phyloP scores from a whole-genome alignment of 2,888 invertebrate genomes.

The Bhutanitis thaidina region DNA sequence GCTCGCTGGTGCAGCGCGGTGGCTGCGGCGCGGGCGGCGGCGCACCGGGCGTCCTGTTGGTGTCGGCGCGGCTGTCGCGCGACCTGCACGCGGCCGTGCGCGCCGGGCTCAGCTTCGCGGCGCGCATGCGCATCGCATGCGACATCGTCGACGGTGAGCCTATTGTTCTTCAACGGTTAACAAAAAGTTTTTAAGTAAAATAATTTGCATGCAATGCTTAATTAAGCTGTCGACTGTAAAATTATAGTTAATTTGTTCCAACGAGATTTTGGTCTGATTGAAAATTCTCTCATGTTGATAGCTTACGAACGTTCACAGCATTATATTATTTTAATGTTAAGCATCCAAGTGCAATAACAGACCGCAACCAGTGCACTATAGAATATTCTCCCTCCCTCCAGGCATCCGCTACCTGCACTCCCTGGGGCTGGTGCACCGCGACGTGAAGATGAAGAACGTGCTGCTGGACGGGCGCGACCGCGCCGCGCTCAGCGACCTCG shows the following conservation, averaged over 20 bases:
- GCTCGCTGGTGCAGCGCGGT: constrained; percentile 90
- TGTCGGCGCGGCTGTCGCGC: constrained; percentile 86
- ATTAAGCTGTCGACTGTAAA: no score
- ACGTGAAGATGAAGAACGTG: constrained; percentile 94
- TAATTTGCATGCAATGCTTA: no score
- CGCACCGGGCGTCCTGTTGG: constrained; percentile 87
- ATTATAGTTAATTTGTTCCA: no score
- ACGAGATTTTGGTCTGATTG: no score
- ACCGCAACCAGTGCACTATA: no score
- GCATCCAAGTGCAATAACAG: no score
- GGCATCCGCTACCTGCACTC: constrained; percentile 93
- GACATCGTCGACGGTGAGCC: constrained; percentile 87
- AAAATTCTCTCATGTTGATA: no score
- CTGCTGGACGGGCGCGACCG: constrained; percentile 86
- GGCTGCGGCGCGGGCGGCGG: constrained; percentile 78
- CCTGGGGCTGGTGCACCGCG: constrained; percentile 92
- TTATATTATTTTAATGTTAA: no score
- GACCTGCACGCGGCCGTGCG: constrained; percentile 89
- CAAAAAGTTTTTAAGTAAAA: no score
- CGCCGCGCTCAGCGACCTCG: constrained; percentile 91
- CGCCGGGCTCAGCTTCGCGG: constrained; percentile 82
- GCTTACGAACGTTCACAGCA: no score
- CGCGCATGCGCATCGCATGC: constrained; percentile 85
- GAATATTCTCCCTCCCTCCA: constrained; percentile 25
- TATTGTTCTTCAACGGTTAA: not conserved